Conservation (phyloP, 2,888 invertebrate genomes). For the Diogma glabrata region DNA sequence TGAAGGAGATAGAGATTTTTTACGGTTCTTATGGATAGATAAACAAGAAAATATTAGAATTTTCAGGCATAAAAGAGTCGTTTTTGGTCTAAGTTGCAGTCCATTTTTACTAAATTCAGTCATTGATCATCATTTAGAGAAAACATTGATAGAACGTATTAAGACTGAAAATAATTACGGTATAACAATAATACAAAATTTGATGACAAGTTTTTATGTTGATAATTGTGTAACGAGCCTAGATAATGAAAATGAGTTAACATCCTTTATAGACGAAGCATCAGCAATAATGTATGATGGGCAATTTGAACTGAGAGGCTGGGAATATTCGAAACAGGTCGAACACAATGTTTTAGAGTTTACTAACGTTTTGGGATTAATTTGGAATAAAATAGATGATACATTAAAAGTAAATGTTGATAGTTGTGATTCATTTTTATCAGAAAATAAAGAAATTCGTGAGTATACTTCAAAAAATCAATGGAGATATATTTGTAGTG, state of each 20-base stretch:
- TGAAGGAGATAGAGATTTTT: not conserved
- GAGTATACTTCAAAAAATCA: not conserved
- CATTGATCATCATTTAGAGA: not conserved
- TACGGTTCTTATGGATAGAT: not conserved
- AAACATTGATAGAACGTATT: too few species aligned
- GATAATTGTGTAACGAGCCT: conserved; percentile 7
- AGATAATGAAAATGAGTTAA: not conserved
- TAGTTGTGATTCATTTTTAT: not conserved
- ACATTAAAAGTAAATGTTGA: not conserved
- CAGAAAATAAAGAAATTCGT: conserved; percentile 5
- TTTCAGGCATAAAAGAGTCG: not conserved
- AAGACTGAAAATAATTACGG: not conserved
- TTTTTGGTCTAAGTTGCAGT: conserved; percentile 1
- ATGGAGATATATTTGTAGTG: conserved; percentile 16
- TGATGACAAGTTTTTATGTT: conserved; percentile 4
- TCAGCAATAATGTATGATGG: too few species aligned
- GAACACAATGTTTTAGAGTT: too few species aligned
- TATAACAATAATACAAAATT: not conserved
- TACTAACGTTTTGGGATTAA: not conserved
- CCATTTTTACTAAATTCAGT: not conserved
- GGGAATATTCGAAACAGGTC: too few species aligned
- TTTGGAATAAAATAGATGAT: not conserved
- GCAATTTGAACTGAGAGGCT: not conserved
- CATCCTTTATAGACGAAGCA: too few species aligned
- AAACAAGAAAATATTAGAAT: not conserved